These are phyloP conservation scores for Diaperis boleti DNA, from an alignment of 2,888 invertebrate genomes.

Conservation along the genomic window DNA sequence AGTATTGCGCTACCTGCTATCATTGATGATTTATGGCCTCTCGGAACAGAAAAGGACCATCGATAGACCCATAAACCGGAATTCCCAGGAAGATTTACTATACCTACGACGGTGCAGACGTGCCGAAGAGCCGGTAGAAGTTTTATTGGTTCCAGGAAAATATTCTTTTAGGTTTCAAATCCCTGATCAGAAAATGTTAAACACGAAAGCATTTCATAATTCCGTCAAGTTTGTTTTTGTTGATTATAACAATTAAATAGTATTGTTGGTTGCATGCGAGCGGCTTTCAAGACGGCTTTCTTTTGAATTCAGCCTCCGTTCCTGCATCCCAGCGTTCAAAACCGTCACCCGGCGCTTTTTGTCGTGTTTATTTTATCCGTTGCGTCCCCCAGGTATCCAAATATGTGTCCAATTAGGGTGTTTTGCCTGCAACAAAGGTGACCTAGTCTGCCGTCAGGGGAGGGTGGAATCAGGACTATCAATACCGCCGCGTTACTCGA, in stretches of 20 bases:
- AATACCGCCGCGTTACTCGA: slow-evolving; percentile 50
- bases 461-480: slow-evolving; percentile 58
- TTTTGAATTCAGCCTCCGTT: too few relatives aligned
- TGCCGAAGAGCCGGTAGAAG: neutral
- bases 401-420: slow-evolving; percentile 61
- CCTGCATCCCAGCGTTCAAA: too few relatives aligned
- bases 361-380: neutral
- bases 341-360: too few relatives aligned
- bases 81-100: neutral
- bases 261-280: too few relatives aligned
- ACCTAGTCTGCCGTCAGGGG: slow-evolving; percentile 56
- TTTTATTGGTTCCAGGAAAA: neutral
- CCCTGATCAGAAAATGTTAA: too few relatives aligned
- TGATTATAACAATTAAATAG: too few relatives aligned
- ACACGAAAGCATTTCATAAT: too few relatives aligned
- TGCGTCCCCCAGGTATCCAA: neutral
- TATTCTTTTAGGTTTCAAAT: too few relatives aligned
- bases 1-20: slow-evolving; percentile 20
- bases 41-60: neutral
- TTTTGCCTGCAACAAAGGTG: slow-evolving; percentile 61
- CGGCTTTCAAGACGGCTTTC: too few relatives aligned
- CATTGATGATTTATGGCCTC: slow-evolving; percentile 1
- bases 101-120: neutral
- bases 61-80: slow-evolving; percentile 3
- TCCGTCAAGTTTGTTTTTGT: too few relatives aligned